Evolutionary conservation across 2,888 invertebrate genomes (phyloP).

Genomic region (Caenorhabditis panamensis): DNA sequence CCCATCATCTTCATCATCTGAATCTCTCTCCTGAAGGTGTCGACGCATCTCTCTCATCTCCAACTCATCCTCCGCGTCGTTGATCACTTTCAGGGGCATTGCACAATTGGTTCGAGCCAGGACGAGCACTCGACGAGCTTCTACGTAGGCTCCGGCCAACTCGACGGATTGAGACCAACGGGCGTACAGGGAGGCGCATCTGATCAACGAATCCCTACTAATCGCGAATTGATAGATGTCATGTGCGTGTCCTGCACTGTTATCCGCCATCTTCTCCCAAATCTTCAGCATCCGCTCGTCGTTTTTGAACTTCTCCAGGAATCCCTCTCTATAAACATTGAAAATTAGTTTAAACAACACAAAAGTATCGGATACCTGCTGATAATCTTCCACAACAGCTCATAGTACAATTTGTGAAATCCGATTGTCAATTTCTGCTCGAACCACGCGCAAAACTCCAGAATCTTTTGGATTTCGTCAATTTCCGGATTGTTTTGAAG

Average conservation of each 20-base stretch:
- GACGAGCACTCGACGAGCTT: conserved; percentile 64
- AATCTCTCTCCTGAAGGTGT: conserved; percentile 41
- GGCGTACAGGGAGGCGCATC: conserved; percentile 66
- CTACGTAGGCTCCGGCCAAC: conserved; percentile 55
- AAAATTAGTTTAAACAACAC: not conserved
- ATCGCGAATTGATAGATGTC: conserved; percentile 70
- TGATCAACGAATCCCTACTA: conserved; percentile 56
- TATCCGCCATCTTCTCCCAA: conserved; percentile 72
- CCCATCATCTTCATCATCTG: conserved; percentile 35
- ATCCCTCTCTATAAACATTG: conserved; percentile 38
- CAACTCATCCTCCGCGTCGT: conserved; percentile 65
- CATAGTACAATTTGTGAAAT: conserved; percentile 67
- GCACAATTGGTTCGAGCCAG: conserved; percentile 58
- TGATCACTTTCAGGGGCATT: conserved; percentile 59
- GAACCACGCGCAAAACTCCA: conserved; percentile 70
- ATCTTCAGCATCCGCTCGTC: conserved; percentile 69
- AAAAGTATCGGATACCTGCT: conserved; percentile 6
- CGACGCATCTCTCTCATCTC: conserved; percentile 70
- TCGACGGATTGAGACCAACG: conserved; percentile 68
- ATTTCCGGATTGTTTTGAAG: not conserved
- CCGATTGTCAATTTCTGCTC: conserved; percentile 65
- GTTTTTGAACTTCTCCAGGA: conserved; percentile 53
- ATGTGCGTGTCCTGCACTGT: conserved; percentile 69
- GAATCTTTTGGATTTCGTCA: conserved; percentile 45
- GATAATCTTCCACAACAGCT: conserved; percentile 69